phyloP scores from a whole-genome alignment of 1,140 invertebrate species.

The Asobara japonica region DNA sequence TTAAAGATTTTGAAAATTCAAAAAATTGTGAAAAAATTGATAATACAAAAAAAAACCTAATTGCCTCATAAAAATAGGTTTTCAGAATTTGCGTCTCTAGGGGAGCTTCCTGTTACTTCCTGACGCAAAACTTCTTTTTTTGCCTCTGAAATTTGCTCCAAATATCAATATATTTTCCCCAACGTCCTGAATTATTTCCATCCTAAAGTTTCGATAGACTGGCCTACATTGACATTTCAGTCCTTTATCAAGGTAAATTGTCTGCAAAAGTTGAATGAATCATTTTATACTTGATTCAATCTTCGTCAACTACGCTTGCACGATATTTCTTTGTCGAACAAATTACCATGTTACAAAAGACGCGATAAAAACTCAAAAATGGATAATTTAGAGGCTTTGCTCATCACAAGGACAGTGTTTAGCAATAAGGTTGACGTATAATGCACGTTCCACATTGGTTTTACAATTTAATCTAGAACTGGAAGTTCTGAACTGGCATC shows the following conservation, averaged over 20 bases:
- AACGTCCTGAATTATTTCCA: no score
- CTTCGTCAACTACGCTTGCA: neutral
- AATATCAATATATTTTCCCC: no score
- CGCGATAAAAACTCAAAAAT: neutral
- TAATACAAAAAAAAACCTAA: neutral
- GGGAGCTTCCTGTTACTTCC: no score
- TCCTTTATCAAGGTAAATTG: no score
- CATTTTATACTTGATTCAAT: neutral
- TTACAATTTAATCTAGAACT: slow-evolving; percentile 72
- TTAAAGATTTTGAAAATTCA: no score
- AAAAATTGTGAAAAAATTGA: neutral
- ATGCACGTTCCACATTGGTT: neutral
- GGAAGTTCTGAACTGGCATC: slow-evolving; percentile 80
- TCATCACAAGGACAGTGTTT: neutral
- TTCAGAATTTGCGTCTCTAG: no score
- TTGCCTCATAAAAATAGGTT: neutral
- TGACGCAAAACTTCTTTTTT: no score
- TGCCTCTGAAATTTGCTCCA: no score
- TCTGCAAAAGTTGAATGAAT: neutral
- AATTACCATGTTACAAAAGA: neutral
- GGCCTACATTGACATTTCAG: no score
- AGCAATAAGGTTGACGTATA: neutral
- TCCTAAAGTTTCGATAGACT: no score
- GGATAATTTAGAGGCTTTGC: neutral
- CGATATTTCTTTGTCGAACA: neutral